A percentile compares a stretch with the other conserved stretches of the same genome.
Evolutionary conservation across 23 tunicate species (phyloP).

Genomic region (Styela plicata): DNA sequence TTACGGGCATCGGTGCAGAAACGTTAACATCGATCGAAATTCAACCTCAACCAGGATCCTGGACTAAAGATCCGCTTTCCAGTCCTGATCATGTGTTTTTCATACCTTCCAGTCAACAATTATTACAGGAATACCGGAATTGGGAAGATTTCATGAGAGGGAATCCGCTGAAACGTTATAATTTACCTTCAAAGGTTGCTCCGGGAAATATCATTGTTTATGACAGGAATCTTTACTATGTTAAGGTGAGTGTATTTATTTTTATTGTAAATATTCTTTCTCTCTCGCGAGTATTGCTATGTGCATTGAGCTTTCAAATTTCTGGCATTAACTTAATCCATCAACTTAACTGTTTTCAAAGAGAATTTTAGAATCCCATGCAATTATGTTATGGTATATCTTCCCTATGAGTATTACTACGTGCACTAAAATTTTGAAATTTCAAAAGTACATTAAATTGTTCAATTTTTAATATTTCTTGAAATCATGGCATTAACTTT

Average conservation of each 20-base stretch:
- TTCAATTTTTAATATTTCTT: too few species aligned
- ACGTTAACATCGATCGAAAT: constrained; percentile 22
- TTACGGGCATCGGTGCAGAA: constrained; percentile 63
- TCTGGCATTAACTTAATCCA: too few species aligned
- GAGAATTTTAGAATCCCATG: too few species aligned
- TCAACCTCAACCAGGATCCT: constrained; percentile 49
- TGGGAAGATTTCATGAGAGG: constrained; percentile 54
- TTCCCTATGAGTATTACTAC: too few species aligned
- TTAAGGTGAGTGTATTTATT: constrained; percentile 45
- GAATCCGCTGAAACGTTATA: not conserved
- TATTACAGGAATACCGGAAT: constrained; percentile 40
- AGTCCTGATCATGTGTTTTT: constrained; percentile 56
- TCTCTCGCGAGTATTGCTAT: too few species aligned
- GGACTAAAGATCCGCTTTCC: constrained; percentile 72
- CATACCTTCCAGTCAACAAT: constrained; percentile 36
- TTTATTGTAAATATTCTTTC: too few species aligned
- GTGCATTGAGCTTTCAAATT: too few species aligned
- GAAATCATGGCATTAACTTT: too few species aligned
- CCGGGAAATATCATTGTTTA: constrained; percentile 55
- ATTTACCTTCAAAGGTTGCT: constrained; percentile 35
- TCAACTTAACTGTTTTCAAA: too few species aligned
- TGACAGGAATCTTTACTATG: constrained; percentile 63
- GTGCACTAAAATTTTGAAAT: too few species aligned
- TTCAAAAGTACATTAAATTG: too few species aligned
- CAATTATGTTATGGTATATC: too few species aligned